A percentile compares a stretch with the other conserved stretches of the same genome.
Evolutionary conservation across 2,797 vertebrate species (phyloP).

Genomic region (Notolepis coatsorum): DNA sequence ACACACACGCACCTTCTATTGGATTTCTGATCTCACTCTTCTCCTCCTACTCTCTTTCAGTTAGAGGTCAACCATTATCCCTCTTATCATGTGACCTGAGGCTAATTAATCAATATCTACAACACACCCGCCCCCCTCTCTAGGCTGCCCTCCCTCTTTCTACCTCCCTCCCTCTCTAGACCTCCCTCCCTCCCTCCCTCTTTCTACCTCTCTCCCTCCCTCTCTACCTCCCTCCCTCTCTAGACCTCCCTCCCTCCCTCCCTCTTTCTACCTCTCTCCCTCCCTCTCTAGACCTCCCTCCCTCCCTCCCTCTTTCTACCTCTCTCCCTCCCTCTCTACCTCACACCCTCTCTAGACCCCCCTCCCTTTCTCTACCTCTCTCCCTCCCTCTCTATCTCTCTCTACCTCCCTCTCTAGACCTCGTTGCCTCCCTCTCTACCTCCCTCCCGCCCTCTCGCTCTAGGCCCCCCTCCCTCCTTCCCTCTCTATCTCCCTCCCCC

Average conservation of each 20-base stretch:
- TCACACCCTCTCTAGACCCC: neutral
- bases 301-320: neutral
- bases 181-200: neutral
- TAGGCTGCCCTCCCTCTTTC: no score
- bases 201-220: neutral
- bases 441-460: neutral
- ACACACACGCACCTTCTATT: slow-evolving; percentile 31
- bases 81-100: slow-evolving; percentile 44
- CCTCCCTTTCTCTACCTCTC: neutral
- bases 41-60: slow-evolving; percentile 34
- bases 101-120: slow-evolving; percentile 52
- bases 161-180: slow-evolving; percentile 2
- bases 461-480: no score
- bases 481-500: neutral
- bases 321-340: slow-evolving; percentile 61
- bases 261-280: neutral
- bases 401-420: slow-evolving; percentile 84
- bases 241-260: slow-evolving; percentile 74
- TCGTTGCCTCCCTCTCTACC: slow-evolving; percentile 4
- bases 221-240: slow-evolving; percentile 88
- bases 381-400: neutral
- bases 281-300: no score
- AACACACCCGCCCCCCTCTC: slow-evolving; percentile 2
- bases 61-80: slow-evolving; percentile 58
- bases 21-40: slow-evolving; percentile 44